Evolutionary conservation across 2,797 vertebrate species (phyloP), one percentile per base, ranked within the genome.

Genomic region (Notolabrus celidotus): DNA sequence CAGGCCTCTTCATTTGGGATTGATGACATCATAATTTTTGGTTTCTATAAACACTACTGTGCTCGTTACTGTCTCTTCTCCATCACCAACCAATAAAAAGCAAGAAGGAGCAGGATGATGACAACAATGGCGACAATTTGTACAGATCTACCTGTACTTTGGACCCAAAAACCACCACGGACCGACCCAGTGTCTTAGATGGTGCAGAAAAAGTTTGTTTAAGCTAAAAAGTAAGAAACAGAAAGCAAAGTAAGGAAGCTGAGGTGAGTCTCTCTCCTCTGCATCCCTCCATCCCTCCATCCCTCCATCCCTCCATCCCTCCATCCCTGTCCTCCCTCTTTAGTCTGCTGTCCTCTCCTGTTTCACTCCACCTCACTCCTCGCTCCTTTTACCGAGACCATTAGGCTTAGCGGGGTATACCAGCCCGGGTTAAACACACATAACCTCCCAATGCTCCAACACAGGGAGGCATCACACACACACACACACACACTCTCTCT

Each of bases 401-500:
- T 77, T 78, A 82, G 43, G 65, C 82, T 81, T 74, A 74, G 67
- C 14, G 4, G 52, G 78, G 58, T 58, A 55, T 29, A 64, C 66
- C 29, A 50, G 45, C 74, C 67, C 7, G 63, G 80, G 88, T 87
- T 89, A 88, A 90, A 90, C 16, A 86, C 86, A 89, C 85, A 79
- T 76, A 76, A 82, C 71, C 79, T 79, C 65, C 33, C 19, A 14
- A 59, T 67, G 63, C 79, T 70, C 50, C 38, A 2, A 61, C 10
- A 8, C 14, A 22, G 19, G 46, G 42, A 49, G 15, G 51, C 52
- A 71, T 50, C 53, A 23, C 41, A 58, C 43, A 65, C 57, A 79
- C 15, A 9, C 57, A 31, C 50, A 43, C 34, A 59, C 31, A 53
- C 23, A 22, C 57, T 61, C 61, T 67, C 68, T 29, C 20, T 59